Evolutionary conservation across 2,797 vertebrate genomes (phyloP), one percentile per base, ranked within the genome.

Genomic region (Pseudochromis fuscus): DNA sequence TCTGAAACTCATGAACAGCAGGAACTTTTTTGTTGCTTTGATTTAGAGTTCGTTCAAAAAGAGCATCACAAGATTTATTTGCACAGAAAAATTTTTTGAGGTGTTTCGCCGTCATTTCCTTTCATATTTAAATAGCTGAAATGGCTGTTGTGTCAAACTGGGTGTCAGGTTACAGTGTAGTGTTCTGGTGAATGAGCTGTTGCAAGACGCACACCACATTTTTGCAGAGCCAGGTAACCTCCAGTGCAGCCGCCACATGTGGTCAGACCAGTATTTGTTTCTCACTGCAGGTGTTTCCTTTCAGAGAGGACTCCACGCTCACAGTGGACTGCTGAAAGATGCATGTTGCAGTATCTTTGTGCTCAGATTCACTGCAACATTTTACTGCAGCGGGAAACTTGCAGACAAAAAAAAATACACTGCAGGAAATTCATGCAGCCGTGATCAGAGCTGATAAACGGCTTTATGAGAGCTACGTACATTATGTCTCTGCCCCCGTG

Each of bases 241-340:
- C 56, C 21, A 6, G 35, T 21, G 2, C 4, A 24, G 38, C 13
- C 12, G 4, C 23, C n/a, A 4, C 46, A 55, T 66, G 66, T 48
- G 49, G 76, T 59, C 19, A 44, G 49, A 79, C 57, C 67, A 58
- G 69, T 51, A 24, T 83, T 30, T 48, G 52, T 64, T 65, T 75
- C 48, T 35, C 9, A 19, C 21, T 42, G 40, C 50, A n/a, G 67
- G 18, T 66, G 53, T 38, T 75, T 63, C 21, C 63, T 74, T 18
- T 61, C 10, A 31, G 4, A 45, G 35, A 35, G 35, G 42, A 62
- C 44, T 63, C 25, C 59, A 67, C 2, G n/a, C 18, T 2, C 18
- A 16, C 21, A 10, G 10, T 3, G n/a, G 10, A 21, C 21, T 24
- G 11, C 28, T 21, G 10, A 72, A 44, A 50, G 11, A 38, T 27